These are phyloP conservation scores for Pachypanchax playfairii DNA, from an alignment of 2,113 vertebrate species.

Conservation along the genomic window DNA sequence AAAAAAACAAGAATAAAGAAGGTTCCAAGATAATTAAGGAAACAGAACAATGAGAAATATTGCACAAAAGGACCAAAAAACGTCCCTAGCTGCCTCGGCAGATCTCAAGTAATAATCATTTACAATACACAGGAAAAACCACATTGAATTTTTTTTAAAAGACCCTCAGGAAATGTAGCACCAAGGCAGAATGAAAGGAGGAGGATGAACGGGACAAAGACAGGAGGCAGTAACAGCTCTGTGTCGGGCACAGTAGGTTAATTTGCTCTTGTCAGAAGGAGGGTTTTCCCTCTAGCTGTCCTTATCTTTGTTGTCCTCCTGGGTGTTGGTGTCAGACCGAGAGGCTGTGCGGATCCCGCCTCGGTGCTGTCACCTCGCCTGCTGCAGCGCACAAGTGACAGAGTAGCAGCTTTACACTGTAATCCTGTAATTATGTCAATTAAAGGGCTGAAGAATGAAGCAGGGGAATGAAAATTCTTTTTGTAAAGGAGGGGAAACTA, in stretches of 20 bases:
- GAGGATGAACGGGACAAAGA: conserved; percentile 33
- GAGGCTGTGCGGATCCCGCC: conserved; percentile 55
- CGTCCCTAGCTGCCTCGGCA: background rate
- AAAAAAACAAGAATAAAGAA: background rate
- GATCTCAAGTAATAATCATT: conserved; percentile 11
- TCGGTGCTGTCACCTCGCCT: conserved; percentile 57
- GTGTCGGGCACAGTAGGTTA: conserved; percentile 69
- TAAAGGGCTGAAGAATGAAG: conserved; percentile 57
- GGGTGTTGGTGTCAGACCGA: conserved; percentile 70
- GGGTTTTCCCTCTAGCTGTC: conserved; percentile 67
- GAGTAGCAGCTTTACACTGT: conserved; percentile 69
- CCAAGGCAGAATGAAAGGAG: conserved; percentile 26
- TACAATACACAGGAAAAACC: conserved; percentile 8
- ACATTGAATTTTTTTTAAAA: conserved; percentile 10
- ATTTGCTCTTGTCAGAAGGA: conserved; percentile 75
- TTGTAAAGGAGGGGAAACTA: conserved; percentile 34
- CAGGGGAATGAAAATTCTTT: conserved; percentile 42
- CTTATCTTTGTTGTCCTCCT: conserved; percentile 78
- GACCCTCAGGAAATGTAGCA: conserved; percentile 3
- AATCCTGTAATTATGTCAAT: conserved; percentile 80
- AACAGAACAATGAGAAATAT: conserved; percentile 4
- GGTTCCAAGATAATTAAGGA: conserved; percentile 12
- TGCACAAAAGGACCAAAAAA: background rate
- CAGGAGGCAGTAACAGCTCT: conserved; percentile 45
- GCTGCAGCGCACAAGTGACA: conserved; percentile 57